Conservation (phyloP, 1,140 invertebrate species). For the Apocrypta bakeri region DNA sequence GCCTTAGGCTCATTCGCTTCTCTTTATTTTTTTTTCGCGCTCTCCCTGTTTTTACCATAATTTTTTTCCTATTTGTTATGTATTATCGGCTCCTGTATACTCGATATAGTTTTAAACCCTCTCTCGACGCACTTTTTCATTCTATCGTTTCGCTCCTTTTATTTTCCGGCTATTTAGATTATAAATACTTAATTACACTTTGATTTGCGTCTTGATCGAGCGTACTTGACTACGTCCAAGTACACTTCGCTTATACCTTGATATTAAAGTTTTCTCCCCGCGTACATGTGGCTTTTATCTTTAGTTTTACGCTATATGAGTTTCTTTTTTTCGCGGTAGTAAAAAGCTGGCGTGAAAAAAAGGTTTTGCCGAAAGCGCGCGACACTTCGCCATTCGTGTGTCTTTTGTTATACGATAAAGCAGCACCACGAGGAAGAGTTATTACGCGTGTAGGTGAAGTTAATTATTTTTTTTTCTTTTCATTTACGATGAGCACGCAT, state of each 20-base stretch:
- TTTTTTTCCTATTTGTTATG: neutral
- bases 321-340: conserved; percentile 38
- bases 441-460: conserved; percentile 2
- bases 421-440: conserved; percentile 26
- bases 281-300: conserved; percentile 33
- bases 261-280: conserved; percentile 34
- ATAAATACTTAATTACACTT: conserved; percentile 52
- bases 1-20: no score
- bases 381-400: conserved; percentile 28
- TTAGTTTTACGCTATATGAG: neutral
- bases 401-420: conserved; percentile 9
- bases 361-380: conserved; percentile 34
- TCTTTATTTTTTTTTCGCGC: neutral
- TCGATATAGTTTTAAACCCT: neutral
- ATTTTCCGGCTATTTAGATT: conserved; percentile 36
- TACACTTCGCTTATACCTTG: neutral
- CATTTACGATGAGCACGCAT: neutral
- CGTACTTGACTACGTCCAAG: neutral
- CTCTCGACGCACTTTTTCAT: neutral
- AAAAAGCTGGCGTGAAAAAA: conserved; percentile 47
- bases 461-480: neutral
- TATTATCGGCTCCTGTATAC: neutral
- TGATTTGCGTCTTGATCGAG: conserved; percentile 49
- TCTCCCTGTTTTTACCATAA: neutral
- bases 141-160: neutral